A percentile compares a stretch with the other conserved stretches of the same genome.
phyloP scores from a whole-genome alignment of 2,797 vertebrate species.

The Manis crassicaudata region DNA sequence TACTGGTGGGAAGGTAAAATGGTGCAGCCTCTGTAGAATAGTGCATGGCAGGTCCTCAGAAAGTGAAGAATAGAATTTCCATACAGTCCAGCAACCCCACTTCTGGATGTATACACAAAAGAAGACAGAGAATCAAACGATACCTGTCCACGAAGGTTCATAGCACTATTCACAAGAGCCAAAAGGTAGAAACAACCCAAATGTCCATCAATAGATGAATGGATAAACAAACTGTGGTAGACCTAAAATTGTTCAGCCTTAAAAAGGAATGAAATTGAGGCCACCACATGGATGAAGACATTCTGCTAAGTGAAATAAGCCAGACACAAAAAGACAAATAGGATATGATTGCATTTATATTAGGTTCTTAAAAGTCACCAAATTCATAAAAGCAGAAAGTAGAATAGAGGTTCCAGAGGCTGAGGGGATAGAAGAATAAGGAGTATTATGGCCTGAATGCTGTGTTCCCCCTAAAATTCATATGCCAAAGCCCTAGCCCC shows the following conservation, averaged over 20 bases:
- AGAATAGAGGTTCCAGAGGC: background rate
- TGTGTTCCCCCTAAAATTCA: background rate
- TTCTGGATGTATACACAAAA: background rate
- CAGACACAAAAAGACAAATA: background rate
- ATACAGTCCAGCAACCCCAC: background rate
- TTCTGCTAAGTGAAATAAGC: background rate
- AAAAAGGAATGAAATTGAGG: background rate
- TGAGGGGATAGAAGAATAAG: background rate
- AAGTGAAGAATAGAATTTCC: too few species aligned
- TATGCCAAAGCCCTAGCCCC: background rate
- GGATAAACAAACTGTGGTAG: background rate
- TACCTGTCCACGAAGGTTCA: accelerated
- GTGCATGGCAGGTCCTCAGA: background rate
- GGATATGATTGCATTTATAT: accelerated
- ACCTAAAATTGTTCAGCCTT: background rate
- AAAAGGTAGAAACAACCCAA: too few species aligned
- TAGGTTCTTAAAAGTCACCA: background rate
- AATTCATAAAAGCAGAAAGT: background rate
- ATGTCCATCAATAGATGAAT: background rate
- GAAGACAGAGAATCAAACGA: background rate
- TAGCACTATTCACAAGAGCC: too few species aligned
- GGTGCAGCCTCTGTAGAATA: background rate
- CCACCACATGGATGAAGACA: background rate
- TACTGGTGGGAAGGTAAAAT: background rate
- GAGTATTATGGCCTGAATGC: background rate